Percentiles rank a stretch among this genome's conserved stretches.
These are phyloP conservation scores for Boulengeromyrus knoepffleri DNA, from an alignment of 2,113 vertebrate species.

Conservation along the genomic window DNA sequence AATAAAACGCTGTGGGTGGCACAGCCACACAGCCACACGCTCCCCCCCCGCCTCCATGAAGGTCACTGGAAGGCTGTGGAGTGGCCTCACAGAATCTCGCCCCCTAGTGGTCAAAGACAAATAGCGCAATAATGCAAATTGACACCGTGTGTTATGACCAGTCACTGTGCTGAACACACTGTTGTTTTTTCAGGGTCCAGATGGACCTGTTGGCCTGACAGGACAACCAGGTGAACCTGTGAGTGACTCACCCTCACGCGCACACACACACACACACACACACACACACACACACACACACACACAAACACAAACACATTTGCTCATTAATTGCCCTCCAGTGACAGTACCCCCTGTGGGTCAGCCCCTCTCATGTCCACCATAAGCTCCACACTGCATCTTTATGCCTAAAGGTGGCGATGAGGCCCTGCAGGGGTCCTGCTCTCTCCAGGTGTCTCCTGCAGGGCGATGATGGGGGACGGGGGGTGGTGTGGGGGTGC, in stretches of 20 bases:
- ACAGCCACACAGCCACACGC: not conserved
- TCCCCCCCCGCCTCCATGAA: not conserved
- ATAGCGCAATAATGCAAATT: not conserved
- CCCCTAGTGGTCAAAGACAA: not conserved
- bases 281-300: not conserved
- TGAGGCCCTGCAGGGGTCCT: not conserved
- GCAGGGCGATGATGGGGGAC: conserved; percentile 15
- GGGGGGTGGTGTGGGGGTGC: conserved; percentile 32
- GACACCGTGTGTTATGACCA: not conserved
- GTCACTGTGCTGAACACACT: not conserved
- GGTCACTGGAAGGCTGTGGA: not conserved
- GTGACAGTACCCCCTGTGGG: not conserved
- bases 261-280: not conserved
- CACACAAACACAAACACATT: not conserved
- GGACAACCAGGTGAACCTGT: conserved; percentile 85
- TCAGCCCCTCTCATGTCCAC: not conserved
- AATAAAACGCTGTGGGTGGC: not conserved
- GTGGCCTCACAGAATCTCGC: not conserved
- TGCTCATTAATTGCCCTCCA: not conserved
- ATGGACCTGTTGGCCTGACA: conserved; percentile 71
- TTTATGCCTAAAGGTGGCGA: conserved; percentile 42
- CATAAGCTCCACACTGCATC: conserved; percentile 33
- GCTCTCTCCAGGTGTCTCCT: not conserved
- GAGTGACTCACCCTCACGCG: conserved; percentile 47
- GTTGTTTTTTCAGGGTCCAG: conserved; percentile 61